Evolutionary conservation across 2,888 invertebrate species (phyloP).

Genomic region (Drosophila rubida): DNA sequence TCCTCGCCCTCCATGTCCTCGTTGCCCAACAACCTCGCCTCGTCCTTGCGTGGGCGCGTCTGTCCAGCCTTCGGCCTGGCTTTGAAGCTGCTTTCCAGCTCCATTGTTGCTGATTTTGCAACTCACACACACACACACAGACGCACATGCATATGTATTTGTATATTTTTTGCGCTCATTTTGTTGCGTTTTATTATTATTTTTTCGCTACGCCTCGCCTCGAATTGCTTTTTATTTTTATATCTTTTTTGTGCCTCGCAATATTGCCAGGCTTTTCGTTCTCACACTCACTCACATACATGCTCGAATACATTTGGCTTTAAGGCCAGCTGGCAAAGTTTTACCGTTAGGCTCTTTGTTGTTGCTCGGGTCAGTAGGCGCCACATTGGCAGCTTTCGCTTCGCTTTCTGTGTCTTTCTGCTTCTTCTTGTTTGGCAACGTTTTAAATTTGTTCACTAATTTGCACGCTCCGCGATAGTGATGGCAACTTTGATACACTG

Average conservation of each 20-base stretch:
- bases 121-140: conserved; percentile 3
- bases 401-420: neutral
- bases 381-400: neutral
- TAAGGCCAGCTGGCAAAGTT: conserved; percentile 9
- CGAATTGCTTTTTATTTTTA: conserved; percentile 6
- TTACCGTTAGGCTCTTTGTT: conserved; percentile 3
- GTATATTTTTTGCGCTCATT: conserved; percentile 31
- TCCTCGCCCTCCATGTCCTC: neutral
- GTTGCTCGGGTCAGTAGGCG: conserved; percentile 35
- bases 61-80: conserved; percentile 33
- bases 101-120: conserved; percentile 41
- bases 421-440: neutral
- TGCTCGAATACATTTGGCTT: conserved; percentile 14
- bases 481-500: neutral
- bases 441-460: conserved; percentile 22
- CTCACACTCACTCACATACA: conserved; percentile 19
- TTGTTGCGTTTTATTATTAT: conserved; percentile 32
- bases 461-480: neutral
- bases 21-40: neutral
- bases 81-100: conserved; percentile 44
- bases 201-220: neutral
- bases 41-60: conserved; percentile 35
- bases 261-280: conserved; percentile 57
- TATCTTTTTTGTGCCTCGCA: conserved; percentile 37
- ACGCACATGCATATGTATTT: neutral